Evolutionary conservation across 2,113 vertebrate genomes (phyloP).

Genomic region (Perca flavescens): DNA sequence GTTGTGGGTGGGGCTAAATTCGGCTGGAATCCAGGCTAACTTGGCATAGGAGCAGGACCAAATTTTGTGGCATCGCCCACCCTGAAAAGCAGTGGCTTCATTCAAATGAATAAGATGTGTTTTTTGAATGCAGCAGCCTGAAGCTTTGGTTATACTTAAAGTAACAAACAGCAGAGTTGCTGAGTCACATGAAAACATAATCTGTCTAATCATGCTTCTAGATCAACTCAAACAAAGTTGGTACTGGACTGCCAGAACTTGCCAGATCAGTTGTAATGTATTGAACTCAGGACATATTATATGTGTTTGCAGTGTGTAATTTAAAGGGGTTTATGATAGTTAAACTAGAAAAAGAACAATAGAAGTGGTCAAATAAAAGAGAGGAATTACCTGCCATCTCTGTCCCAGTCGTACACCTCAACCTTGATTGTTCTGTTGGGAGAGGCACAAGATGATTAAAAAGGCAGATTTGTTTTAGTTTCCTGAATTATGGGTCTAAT

Average conservation of each 20-base stretch:
- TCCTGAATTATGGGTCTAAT: not conserved
- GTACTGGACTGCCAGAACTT: no score
- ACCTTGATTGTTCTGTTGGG: constrained; percentile 91
- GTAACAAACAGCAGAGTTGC: not conserved
- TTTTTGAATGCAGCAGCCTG: not conserved
- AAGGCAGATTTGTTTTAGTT: not conserved
- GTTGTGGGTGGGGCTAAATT: no score
- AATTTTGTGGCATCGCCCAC: no score
- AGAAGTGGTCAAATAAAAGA: not conserved
- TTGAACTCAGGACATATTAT: not conserved
- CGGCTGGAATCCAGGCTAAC: no score
- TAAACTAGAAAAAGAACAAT: not conserved
- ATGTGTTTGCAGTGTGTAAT: not conserved
- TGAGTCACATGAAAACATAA: not conserved
- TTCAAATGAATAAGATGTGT: not conserved
- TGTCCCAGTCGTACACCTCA: constrained; percentile 96
- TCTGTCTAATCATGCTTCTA: no score
- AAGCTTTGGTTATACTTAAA: not conserved
- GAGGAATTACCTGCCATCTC: constrained; percentile 91
- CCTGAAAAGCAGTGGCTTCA: not conserved
- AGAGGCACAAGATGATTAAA: constrained; percentile 14
- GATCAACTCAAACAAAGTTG: no score
- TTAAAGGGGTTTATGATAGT: not conserved
- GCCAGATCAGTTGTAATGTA: no score
- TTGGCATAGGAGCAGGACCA: not conserved